Evolutionary conservation across 2,888 invertebrate species (phyloP).

Genomic region (Mesorhabditis belari): DNA sequence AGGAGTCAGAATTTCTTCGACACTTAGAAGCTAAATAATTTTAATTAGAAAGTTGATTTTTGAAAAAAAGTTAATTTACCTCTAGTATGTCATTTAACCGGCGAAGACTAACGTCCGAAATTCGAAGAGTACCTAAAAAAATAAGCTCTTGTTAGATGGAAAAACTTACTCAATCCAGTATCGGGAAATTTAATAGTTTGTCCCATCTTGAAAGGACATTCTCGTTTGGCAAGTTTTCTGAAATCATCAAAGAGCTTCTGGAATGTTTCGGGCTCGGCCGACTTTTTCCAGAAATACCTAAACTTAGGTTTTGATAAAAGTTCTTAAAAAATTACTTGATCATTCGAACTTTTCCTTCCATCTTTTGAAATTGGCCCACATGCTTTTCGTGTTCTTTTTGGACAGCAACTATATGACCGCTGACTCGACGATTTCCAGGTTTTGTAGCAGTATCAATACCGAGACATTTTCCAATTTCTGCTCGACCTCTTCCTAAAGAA

Average conservation of each 20-base stretch:
- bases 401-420: conserved; percentile 23
- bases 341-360: conserved; percentile 43
- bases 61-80: not conserved
- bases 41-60: no score
- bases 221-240: conserved; percentile 18
- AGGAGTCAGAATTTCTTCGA: conserved; percentile 33
- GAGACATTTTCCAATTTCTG: conserved; percentile 30
- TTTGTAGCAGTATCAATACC: conserved; percentile 37
- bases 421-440: conserved; percentile 37
- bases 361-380: conserved; percentile 47
- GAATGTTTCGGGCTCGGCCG: conserved; percentile 21
- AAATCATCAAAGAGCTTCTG: conserved; percentile 25
- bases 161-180: conserved; percentile 33
- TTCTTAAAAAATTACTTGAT: conserved; percentile 27
- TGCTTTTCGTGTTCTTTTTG: conserved; percentile 29
- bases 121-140: conserved; percentile 38
- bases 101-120: conserved; percentile 40
- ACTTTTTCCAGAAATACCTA: conserved; percentile 43
- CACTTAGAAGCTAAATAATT: conserved; percentile 16
- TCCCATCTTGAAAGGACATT: conserved; percentile 45
- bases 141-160: not conserved
- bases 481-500: not conserved
- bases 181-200: conserved; percentile 47
- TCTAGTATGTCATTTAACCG: conserved; percentile 26
- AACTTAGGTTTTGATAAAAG: not conserved